These are phyloP conservation scores for Pedetes capensis DNA, from an alignment of 2,113 vertebrate species.

Conservation along the genomic window DNA sequence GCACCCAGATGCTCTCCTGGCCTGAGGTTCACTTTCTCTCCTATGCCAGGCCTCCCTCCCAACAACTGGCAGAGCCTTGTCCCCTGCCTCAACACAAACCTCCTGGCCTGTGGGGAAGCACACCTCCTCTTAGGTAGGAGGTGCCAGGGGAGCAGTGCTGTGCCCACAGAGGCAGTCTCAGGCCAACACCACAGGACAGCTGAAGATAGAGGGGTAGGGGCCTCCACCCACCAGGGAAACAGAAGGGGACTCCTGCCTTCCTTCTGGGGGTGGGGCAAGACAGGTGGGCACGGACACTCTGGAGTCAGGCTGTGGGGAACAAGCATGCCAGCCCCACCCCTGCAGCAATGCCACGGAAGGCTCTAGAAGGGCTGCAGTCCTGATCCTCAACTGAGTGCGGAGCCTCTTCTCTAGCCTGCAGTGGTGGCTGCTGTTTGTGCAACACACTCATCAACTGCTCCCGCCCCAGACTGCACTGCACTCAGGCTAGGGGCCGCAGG, in stretches of 20 bases:
- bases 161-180: not conserved
- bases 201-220: not conserved
- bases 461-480: not conserved
- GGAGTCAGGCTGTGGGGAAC: not conserved
- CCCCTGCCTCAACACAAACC: not conserved
- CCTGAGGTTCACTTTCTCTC: not conserved
- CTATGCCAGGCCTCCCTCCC: not conserved
- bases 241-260: not conserved
- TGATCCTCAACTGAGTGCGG: not conserved
- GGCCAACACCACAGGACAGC: not conserved
- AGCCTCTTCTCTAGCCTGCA: not conserved
- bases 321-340: accelerated
- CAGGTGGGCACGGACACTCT: not conserved
- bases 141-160: accelerated
- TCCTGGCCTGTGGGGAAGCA: not conserved
- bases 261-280: not conserved
- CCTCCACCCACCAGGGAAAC: not conserved
- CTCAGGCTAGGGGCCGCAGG: not conserved
- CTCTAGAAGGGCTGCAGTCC: not conserved
- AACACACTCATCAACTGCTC: not conserved
- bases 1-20: not conserved
- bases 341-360: not conserved
- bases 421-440: not conserved
- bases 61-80: not conserved
- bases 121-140: not conserved